Evolutionary conservation across 2,888 invertebrate genomes (phyloP), one percentile per base, ranked within the genome.

Genomic region (Microctonus aethiopoides): DNA sequence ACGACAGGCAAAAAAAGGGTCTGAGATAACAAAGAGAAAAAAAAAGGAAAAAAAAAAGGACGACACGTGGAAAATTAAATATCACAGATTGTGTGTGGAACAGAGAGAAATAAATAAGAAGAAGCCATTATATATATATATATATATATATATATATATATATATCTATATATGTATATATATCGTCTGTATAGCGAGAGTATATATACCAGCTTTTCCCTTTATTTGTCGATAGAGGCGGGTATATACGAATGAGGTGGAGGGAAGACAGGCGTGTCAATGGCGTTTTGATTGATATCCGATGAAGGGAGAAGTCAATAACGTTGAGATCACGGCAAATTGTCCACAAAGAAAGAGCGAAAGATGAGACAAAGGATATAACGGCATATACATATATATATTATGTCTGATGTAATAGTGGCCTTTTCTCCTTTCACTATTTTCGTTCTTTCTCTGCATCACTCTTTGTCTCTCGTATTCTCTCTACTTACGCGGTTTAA

Each of bases 251-350:
- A 16, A 16, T 46, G 16, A 46, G 60, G 67, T 52, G 41, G 63
- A 70, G 69, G 71, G 70, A 69, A 63, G 61, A 36, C 62, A 62
- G 72, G 74, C 74, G 74, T 75, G 77, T 77, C 79, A 77, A 78
- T 75, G 78, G 76, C 77, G 76, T 78, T 78, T 79, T 78, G 79
- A 78, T 79, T 79, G 77, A 77, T 76, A 75, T 75, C 76, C 75
- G 75, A 78, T 74, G 75, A 75, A 77, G 76, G 66, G 77, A 76
- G 76, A 75, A 79, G 79, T 77, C 78, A 79, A 78, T 79, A 79
- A 78, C 74, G 76, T 52, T 73, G 73, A 77, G 75, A 76, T 71
- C 72, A 71, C 65, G 64, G 71, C 72, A 74, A 73, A 76, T 77
- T 77, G 74, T 76, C 74, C 68, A 72, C 71, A 57, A 68, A 74